Evolutionary conservation across 2,888 invertebrate genomes (phyloP), one percentile per base, ranked within the genome.

Genomic region (Phalangium opilio): DNA sequence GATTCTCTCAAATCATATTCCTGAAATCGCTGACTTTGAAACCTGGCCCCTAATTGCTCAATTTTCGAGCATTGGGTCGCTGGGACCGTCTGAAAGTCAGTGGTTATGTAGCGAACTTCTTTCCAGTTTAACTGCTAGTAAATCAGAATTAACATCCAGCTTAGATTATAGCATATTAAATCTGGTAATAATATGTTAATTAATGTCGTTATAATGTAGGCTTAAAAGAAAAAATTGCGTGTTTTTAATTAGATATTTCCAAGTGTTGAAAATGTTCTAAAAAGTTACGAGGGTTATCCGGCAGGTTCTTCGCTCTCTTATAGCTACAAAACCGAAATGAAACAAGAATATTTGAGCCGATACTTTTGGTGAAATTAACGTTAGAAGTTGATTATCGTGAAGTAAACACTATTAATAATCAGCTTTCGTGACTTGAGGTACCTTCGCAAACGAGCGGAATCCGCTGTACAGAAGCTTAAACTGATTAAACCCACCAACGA

Each of bases 231-330:
- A 38, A 38, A 2, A 42, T 42, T 21, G 17, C 2, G 19, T 38
- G 8, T 39, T 14, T 18, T 45, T 14, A 38, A 41, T 36, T 19
- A 53, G 53, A 39, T 90, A 41, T 90, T 79, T 64, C 89, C 89
- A 0, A 75, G 77, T 42, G 73, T 77, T 61, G 76, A 80, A n/a
- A 86, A 95, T 69, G 91, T 95, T 0, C 73, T 78, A 35, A 72
- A 70, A 3, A 87, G 90, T 52, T 79, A 85, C 61, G 90, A 91
- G 63, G 85, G 83, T 0, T 72, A 82, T 42, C 70, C 78, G 34
- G 89, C 86, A 4, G 90, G 91, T 0, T 83, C 82, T 0, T 90
- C 89, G 59, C 69, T 96, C 3, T 93, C 93, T 0, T 96, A 96
- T 63, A 73, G 75, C 0, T 75, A 73, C n/a, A 72, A 73, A 18